Evolutionary conservation across 2,888 invertebrate genomes (phyloP), one percentile per base, ranked within the genome.

Genomic region (Carabus problematicus): DNA sequence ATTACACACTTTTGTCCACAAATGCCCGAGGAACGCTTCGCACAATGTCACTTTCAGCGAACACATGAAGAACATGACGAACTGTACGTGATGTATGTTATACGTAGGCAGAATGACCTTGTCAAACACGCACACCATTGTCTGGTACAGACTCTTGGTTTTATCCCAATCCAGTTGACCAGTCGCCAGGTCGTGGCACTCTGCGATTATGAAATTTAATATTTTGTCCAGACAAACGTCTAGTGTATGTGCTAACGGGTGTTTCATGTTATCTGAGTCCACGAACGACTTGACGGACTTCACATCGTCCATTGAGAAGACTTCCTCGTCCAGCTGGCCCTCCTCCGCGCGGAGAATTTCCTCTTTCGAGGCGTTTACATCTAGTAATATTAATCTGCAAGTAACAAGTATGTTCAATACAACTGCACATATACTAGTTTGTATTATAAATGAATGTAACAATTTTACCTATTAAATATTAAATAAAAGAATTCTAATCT

Each of bases 21-120:
- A 81, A 76, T 85, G 87, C 75, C 87, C 87, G 16, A 92, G 77
- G 80, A 93, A 93, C 18, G 85, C 85, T 73, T 91, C 89, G 1
- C 85, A 82, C 74, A 87, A 79, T 39, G 81, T 78, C 2, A 81
- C 75, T 79, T 89, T 89, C 72, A 91, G 86, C 75, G 89, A 89
- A 79, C 90, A 88, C 70, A 91, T 81, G 76, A 91, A 88, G 80
- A 94, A 93, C 79, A 93, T 82, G 7, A 91, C 76, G 79, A 90
- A 94, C 80, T 93, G 94, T 1, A 91, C 86, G 78, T 93, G 92
- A 77, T 89, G 88, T 42, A 91, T 91, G 39, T 91, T 92, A 80
- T 94, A 90, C 0, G 95, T 95, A 0, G 92, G 92, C 70, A 97
- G 81, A 72, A 97, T 87, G 43, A 92, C 84, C 76, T 87, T 88